Evolutionary conservation across 2,888 invertebrate genomes (phyloP), one percentile per base, ranked within the genome.

Genomic region (Epistrophe grossulariae): DNA sequence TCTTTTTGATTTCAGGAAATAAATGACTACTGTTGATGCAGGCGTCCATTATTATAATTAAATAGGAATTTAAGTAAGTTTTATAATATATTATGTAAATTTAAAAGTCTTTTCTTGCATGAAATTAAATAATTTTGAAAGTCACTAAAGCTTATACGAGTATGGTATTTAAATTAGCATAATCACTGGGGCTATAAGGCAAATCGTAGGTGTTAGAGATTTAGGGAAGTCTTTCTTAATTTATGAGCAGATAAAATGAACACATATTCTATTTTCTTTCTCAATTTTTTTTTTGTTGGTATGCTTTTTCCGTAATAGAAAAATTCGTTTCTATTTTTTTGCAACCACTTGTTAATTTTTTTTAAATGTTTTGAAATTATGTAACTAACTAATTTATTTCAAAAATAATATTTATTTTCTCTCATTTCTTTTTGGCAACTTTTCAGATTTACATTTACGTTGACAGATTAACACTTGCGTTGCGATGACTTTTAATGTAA

Each of bases 1-100:
- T 60, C 4, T 68, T 62, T 60, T 74, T 43, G 6, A 7, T 77
- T 82, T 72, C 66, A 78, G 78, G 59, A 55, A 76, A 55, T 31
- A 35, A 11, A 66, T 31, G 28, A 19, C n/a, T 38, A 35, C 24
- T 24, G 24, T 24, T 31, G 7, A 31, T 31, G 38, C 17, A 72
- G 55, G 38, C 11, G n/a, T 52, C 17, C 50, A 59, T 64, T 70
- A 71, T 4, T 50, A 62, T 13, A 50, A 17, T 45, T 76, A 45
- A 70, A 68, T 55, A 48, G 35, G 19, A 68, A 77, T 77, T 84
- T 59, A 24, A 24, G 84, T 84, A 77, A 84, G 84, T 84, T 45
- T 50, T 48, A 28, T 48, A 38, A 28, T 57, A 35, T 78, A 50
- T 70, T 70, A 24, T 24, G 24, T 40, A 28, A 57, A 72, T 60